These are phyloP conservation scores for Mungos mungo DNA, from an alignment of 2,113 vertebrate species.

Conservation along the genomic window DNA sequence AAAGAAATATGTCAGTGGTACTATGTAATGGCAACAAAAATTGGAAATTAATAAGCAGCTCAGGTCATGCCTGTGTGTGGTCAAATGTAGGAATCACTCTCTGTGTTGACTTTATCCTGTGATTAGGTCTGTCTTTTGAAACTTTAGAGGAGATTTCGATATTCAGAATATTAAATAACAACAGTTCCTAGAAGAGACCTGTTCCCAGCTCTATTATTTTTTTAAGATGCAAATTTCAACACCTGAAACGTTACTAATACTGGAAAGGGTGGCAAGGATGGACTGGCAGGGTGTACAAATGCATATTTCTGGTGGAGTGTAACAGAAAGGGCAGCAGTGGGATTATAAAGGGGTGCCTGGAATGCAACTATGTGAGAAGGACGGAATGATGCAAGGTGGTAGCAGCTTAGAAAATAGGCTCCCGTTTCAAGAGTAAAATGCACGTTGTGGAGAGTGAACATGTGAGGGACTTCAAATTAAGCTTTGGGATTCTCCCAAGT, in stretches of 20 bases:
- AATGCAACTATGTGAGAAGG: neutral
- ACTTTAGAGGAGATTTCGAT: neutral
- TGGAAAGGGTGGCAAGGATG: neutral
- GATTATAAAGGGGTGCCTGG: neutral
- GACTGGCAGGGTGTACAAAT: neutral
- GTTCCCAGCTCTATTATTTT: neutral
- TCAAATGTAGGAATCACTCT: neutral
- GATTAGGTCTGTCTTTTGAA: neutral
- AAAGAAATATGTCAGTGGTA: neutral
- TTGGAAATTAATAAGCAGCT: neutral
- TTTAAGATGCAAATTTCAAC: neutral
- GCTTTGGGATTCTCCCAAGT: rapidly evolving
- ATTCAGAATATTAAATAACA: neutral
- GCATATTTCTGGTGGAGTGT: neutral
- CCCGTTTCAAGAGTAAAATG: neutral
- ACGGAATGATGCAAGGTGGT: neutral
- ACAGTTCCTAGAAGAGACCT: neutral
- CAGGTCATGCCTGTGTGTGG: neutral
- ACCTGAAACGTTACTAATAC: neutral
- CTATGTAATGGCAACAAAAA: neutral
- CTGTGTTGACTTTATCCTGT: neutral
- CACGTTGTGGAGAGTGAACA: neutral
- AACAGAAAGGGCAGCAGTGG: neutral
- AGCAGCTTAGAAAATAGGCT: neutral
- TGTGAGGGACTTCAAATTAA: rapidly evolving